These are phyloP conservation scores for Zaprionus kolodkinae DNA, from an alignment of 1,140 invertebrate genomes.

Conservation along the genomic window DNA sequence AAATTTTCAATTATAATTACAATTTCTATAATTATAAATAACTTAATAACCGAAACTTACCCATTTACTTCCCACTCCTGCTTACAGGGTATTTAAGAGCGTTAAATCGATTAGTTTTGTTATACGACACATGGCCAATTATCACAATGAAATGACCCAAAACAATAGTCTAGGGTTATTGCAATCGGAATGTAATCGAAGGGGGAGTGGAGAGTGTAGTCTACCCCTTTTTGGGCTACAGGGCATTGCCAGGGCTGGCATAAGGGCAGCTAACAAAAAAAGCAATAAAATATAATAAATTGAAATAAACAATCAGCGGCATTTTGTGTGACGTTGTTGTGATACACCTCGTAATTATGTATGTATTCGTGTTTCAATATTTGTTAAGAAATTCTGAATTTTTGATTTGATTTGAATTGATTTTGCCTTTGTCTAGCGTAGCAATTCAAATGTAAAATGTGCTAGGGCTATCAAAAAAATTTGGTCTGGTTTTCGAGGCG, in stretches of 20 bases:
- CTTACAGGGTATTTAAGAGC: slow-evolving; percentile 24
- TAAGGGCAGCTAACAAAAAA: slow-evolving; percentile 12
- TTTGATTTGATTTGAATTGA: slow-evolving; percentile 30
- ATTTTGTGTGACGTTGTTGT: slow-evolving; percentile 10
- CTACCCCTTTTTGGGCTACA: neutral
- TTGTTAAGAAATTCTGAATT: slow-evolving; percentile 15
- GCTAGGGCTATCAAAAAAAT: slow-evolving; percentile 20
- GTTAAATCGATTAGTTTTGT: slow-evolving; percentile 66
- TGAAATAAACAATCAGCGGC: slow-evolving; percentile 33
- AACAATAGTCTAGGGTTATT: slow-evolving; percentile 13
- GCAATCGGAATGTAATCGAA: slow-evolving; percentile 15
- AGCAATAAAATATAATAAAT: slow-evolving; percentile 20
- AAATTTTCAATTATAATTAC: too few species aligned
- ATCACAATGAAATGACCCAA: slow-evolving; percentile 40
- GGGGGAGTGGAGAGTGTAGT: neutral
- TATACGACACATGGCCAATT: slow-evolving; percentile 64
- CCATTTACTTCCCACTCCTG: neutral
- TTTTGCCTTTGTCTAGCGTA: neutral
- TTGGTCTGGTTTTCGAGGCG: slow-evolving; percentile 31
- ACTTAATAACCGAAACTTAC: too few species aligned
- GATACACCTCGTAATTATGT: slow-evolving; percentile 5
- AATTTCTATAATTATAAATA: too few species aligned
- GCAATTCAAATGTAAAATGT: slow-evolving; percentile 17
- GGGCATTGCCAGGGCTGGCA: neutral
- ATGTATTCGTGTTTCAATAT: neutral